Evolutionary conservation across 2,888 invertebrate genomes (phyloP), one percentile per base, ranked within the genome.

Genomic region (Drosophila eohydei): DNA sequence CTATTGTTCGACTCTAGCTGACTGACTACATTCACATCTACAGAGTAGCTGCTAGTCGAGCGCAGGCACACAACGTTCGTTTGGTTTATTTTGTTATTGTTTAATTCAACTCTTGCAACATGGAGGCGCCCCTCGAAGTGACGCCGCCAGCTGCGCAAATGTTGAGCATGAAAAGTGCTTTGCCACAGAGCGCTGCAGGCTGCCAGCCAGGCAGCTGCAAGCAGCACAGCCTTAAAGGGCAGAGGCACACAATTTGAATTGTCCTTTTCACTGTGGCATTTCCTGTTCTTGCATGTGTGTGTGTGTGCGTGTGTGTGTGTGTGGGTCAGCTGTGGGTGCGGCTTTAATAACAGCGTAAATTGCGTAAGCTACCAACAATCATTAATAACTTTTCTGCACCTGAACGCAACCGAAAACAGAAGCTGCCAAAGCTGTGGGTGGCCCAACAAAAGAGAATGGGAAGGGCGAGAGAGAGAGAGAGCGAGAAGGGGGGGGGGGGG

Each of bases 321-420:
- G 50, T 40, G 51, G 71, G 66, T 70, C 66, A 72, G 63, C 36
- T 65, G 55, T 62, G 68, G 65, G 63, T 74, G 81, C 65, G 59
- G 62, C 69, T 78, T 88, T 80, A 86, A 83, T 78, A 83, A 74
- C 60, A 67, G 70, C 73, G 55, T 68, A 73, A 85, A 80, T 86
- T 83, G 74, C 71, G 88, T 72, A 74, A 75, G 83, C 88, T 70
- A 71, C 71, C 86, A 71, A 85, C 71, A 80, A 88, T 71, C 86
- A 88, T 88, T 84, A 84, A 84, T 83, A 83, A 82, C 81, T 83
- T 68, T 65, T 60, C 75, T 71, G 74, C 88, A 88, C 86, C 88
- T 88, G 86, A 71, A 85, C 66, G 57, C 63, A 66, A 64, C 52
- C 46, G 52, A 43, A 69, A 73, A 57, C 61, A 63, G 63, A 55